Evolutionary conservation across 2,113 vertebrate species (phyloP), one percentile per base, ranked within the genome.

Genomic region (Pluvialis apricaria): DNA sequence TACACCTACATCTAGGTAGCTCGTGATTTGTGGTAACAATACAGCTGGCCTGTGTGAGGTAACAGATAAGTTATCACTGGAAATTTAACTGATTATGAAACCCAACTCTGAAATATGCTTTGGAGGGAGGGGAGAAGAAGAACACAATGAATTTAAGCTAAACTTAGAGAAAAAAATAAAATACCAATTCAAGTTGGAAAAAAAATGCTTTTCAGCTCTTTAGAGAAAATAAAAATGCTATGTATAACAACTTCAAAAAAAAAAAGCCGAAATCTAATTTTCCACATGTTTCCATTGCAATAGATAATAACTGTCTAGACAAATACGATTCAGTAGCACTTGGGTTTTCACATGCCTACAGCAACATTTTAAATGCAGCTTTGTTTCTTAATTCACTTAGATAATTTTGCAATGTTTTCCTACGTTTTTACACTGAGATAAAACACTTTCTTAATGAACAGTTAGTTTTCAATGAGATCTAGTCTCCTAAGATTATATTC

Each of bases 101-200:
- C 14, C 5, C 14, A 60, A 1, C 3, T 2, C 17, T 12, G 69
- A 73, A 7, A 42, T 32, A 31, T n/a, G 12, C 4, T 40, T 7
- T 47, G 26, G 31, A 61, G 22, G 3, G 4, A 4, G 0, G 0
- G 14, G 8, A 40, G n/a, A 60, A 64, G 28, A 38, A 47, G 3
- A 81, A 22, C 1, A 10, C 3, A 42, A 40, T 8, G 0, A 78
- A 38, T 25, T 52, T 38, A 51, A 38, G 34, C 8, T 52, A 47
- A 73, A 58, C 2, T 26, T 90, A 6, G 17, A 79, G 19, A 13
- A 60, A 54, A 70, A 75, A 7, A 0, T 1, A 2, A 54, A 3
- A 0, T 32, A 17, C 29, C 3, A 86, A 71, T 57, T 38, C 10
- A 71, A 55, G 3, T 8, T 49, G 12, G 5, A 44, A 24, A 70